Evolutionary conservation across 1,140 invertebrate genomes (phyloP), one percentile per base, ranked within the genome.

Genomic region (Antheraea mylitta): DNA sequence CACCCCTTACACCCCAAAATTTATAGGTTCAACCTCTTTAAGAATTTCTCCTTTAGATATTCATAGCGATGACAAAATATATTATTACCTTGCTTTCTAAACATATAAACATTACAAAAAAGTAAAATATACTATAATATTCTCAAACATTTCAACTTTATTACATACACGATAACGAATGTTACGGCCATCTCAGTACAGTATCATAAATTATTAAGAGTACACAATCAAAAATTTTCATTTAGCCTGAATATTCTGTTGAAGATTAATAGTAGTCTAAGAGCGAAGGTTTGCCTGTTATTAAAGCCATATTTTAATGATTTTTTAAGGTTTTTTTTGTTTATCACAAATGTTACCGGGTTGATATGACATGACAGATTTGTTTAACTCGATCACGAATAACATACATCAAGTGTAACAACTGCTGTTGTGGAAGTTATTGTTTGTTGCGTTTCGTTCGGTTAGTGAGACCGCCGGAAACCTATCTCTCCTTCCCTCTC

Each of bases 151-250:
- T 53, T 53, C 16, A 53, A 6, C 45, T 53, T 53, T 53, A 53
- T 53, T 53, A 53, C 45, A 53, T 53, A 53, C 45, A 53, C 16
- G 45, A 53, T 53, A 53, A 53, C 45, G 45, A 53, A 53, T 30
- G 60, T 61, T 30, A 61, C 10, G 36, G 22, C 19, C 22, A 61
- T 13, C 60, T 30, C 19, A 61, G 45, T 53, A 53, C 45, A 53
- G 45, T 53, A 30, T 61, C 60, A 61, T 61, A 61, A 61, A 61
- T 61, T 61, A 61, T 61, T n/a, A 61, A 7, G 19, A 22, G 60
- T 61, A 36, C 60, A 36, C 60, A 61, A 61, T 61, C 60, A 22
- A 61, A 61, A 61, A 30, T 22, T 61, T 61, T 61, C 60, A 61
- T 61, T 61, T 22, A 36, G 60, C 2, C 60, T 9, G 60, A 61